Base-by-base conservation (phyloP, 1,140 invertebrate genomes). In the Notospermus geniculatus region DNA sequence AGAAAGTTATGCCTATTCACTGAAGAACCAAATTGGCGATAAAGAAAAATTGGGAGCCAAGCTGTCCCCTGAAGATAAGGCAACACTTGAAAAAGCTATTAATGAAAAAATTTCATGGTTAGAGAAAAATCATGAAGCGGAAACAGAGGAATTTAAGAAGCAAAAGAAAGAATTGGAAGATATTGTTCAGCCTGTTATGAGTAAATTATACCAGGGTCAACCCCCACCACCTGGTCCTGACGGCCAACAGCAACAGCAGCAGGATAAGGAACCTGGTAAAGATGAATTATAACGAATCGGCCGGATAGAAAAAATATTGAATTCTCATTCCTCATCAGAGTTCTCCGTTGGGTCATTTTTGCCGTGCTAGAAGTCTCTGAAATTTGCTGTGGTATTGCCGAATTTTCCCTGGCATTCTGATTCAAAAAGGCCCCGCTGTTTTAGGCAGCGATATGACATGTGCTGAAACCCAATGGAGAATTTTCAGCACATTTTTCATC, bases 81-180 rank as follows among this genome's bases (percentile, higher is more conserved):
- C 90, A 4, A 98, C 95, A 72, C 94, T 99, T 85, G 95, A 97
- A 77, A 89, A 75, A 28, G 93, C 92, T 23, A 91, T 98, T 71
- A 95, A 98, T 65, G 93, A 95, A 68, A 91, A 93, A 61, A 98
- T 99, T 74, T 96, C 97, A 77, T 99, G 97, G 97, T 83, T 99
- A 41, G 97, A 99, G 82, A 89, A 91, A 64, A 96, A 99, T 81
- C 89, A 90, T 68, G 95, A 98, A 66, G 91, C 92, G 4, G 94
- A 98, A 52, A 85, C 90, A 0, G 93, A 97, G 73, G 93, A 96
- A 56, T 93, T 93, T 83, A 95, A 96, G 78, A 90, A 91, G 77
- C 92, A 98, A 76, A 99, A 99, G 89, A 99, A 98, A 78, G 90
- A 95, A 75, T 82, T 99, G 11, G 94, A 97, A 80, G 90, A 93